phyloP scores from a whole-genome alignment of 1,140 invertebrate genomes.

The Caligus rogercresseyi region DNA sequence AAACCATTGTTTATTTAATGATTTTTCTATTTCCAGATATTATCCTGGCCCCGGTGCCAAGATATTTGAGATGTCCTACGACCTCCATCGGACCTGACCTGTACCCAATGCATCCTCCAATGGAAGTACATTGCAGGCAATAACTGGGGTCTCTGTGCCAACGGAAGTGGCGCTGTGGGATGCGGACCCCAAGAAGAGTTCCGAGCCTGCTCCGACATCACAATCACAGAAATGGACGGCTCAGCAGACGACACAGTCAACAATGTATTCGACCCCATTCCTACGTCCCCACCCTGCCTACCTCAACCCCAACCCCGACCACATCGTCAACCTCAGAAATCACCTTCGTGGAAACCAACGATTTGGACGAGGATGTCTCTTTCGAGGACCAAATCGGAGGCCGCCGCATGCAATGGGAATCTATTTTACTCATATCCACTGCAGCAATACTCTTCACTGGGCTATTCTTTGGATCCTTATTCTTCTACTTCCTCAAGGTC shows the following conservation, averaged over 20 bases:
- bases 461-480: conserved; percentile 9
- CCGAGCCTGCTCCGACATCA: conserved; percentile 60
- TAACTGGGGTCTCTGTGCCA: conserved; percentile 32
- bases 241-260: conserved; percentile 25
- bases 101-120: conserved; percentile 56
- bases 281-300: background rate
- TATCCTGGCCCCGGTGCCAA: conserved; percentile 56
- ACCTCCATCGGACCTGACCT: conserved; percentile 46
- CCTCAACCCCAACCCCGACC: background rate
- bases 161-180: conserved; percentile 44
- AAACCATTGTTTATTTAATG: conserved; percentile 4
- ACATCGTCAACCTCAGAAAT: conserved; percentile 18
- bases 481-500: conserved; percentile 23
- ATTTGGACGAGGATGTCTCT: conserved; percentile 22
- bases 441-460: conserved; percentile 1
- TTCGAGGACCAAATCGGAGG: conserved; percentile 4
- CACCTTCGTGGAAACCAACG: background rate
- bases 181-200: conserved; percentile 75
- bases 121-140: conserved; percentile 53
- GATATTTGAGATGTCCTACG: conserved; percentile 52
- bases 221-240: conserved; percentile 37
- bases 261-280: conserved; percentile 10
- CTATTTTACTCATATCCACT: conserved; percentile 19
- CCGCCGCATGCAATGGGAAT: conserved; percentile 7
- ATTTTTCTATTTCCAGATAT: conserved; percentile 31